Percentiles rank a stretch among this genome's conserved stretches.
Conservation (phyloP, 2,113 vertebrate species). For the Sorex araneus region DNA sequence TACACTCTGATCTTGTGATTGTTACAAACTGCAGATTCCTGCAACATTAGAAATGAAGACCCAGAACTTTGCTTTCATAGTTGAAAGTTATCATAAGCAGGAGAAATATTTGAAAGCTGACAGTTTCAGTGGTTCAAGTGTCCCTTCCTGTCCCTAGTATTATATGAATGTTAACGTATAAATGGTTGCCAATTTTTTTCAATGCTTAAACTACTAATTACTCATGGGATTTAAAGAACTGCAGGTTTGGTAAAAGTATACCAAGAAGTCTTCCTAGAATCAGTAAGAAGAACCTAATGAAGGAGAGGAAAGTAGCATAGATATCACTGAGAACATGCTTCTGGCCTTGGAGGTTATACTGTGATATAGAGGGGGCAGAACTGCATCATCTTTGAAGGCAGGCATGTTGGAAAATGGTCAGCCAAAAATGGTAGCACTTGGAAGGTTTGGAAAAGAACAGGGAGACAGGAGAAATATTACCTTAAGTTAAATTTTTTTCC, state of each 20-base stretch:
- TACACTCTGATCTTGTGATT: not conserved
- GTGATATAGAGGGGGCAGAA: not conserved
- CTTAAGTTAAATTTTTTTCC: not conserved
- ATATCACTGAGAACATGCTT: not conserved
- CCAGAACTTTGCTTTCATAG: not conserved
- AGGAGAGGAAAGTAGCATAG: not conserved
- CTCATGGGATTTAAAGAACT: not conserved
- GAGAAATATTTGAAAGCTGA: conserved; percentile 57
- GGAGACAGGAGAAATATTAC: not conserved
- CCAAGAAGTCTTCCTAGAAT: not conserved
- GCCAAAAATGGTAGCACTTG: not conserved
- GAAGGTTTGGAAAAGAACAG: not conserved
- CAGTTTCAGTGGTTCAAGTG: not conserved
- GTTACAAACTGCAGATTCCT: not conserved
- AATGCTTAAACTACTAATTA: not conserved
- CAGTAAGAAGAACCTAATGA: not conserved
- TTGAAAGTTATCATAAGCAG: conserved; percentile 3
- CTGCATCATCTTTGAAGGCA: not conserved
- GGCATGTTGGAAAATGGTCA: not conserved
- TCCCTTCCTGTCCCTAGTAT: conserved; percentile 13
- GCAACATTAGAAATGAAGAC: conserved; percentile 3
- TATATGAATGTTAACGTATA: conserved; percentile 25
- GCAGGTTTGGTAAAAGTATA: not conserved
- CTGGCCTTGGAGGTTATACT: not conserved
- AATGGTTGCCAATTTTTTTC: conserved; percentile 26